Evolutionary conservation across 2,888 invertebrate species (phyloP), one percentile per base, ranked within the genome.

Genomic region (Druceiella hillmani): DNA sequence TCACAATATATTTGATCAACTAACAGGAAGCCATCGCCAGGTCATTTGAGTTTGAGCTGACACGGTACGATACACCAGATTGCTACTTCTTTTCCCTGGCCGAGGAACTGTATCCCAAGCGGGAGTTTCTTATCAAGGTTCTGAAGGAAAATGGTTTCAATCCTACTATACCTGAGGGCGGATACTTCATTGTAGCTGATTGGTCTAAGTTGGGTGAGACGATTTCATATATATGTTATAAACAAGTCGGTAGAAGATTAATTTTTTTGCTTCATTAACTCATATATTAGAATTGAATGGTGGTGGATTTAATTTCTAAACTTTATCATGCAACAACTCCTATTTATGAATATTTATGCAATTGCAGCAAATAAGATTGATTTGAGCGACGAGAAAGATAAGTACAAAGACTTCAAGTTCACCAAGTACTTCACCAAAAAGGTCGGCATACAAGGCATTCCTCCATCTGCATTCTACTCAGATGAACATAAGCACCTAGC

Each of bases 131-230:
- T 67, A 80, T 79, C 0, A 79, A 82, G 51, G 78, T 87, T 43
- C 66, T 92, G 14, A 59, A 54, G 3, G 84, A 89, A 7, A 81
- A 83, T 36, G 94, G 93, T 1, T 88, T 98, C 81, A 79, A 78
- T 24, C 93, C 97, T 0, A 89, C 89, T 0, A 68, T 95, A 38
- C 99, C 99, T 0, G 92, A 98, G 51, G 95, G 93, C 3, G 98
- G 99, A 0, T 99, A 97, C 65, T 99, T 99, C 58, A 86, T 99
- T 75, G 61, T 99, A 34, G 95, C 95, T 2, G 92, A 99, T 64
- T 94, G 90, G 83, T 79, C 84, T 6, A 68, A 79, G 3, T 62
- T 92, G 45, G 78, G 84, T 83, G 58, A 63, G 57, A n/a, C n/a
- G n/a, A n/a, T n/a, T n/a, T n/a, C n/a, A n/a, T n/a, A n/a, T n/a